phyloP scores from a whole-genome alignment of 2,113 vertebrate species.

The Noturus placidus region DNA sequence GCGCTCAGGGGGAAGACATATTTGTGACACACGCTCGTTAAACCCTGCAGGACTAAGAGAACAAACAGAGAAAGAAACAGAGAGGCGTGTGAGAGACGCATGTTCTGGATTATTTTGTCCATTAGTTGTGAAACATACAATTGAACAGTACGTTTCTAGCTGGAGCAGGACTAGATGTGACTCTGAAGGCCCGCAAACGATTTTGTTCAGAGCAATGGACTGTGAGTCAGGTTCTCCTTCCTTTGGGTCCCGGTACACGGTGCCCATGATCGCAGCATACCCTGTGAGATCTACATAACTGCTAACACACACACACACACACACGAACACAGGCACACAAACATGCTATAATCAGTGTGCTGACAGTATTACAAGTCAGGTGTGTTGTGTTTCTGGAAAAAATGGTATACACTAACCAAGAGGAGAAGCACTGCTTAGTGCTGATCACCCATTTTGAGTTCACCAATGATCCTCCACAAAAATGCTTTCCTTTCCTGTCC shows the following conservation, averaged over 20 bases:
- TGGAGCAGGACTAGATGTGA: slow-evolving; percentile 93
- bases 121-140: neutral
- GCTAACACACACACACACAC: slow-evolving; percentile 35
- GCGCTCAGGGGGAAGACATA: slow-evolving; percentile 89
- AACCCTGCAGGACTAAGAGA: slow-evolving; percentile 75
- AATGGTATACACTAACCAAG: slow-evolving; percentile 77
- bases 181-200: slow-evolving; percentile 85
- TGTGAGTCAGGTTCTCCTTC: slow-evolving; percentile 79
- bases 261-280: slow-evolving; percentile 88
- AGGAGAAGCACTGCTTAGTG: slow-evolving; percentile 91
- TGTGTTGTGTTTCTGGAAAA: neutral
- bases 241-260: slow-evolving; percentile 79
- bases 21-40: slow-evolving; percentile 85
- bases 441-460: slow-evolving; percentile 94
- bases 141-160: slow-evolving; percentile 75
- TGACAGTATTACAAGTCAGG: neutral
- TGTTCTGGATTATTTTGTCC: neutral
- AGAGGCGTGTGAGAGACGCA: neutral
- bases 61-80: slow-evolving; percentile 28
- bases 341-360: neutral
- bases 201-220: slow-evolving; percentile 76
- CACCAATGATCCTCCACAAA: slow-evolving; percentile 92
- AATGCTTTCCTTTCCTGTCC: slow-evolving; percentile 86
- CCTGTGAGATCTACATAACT: slow-evolving; percentile 82
- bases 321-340: neutral